Evolutionary conservation across 2,888 invertebrate species (phyloP).

Genomic region (Hyalella azteca): DNA sequence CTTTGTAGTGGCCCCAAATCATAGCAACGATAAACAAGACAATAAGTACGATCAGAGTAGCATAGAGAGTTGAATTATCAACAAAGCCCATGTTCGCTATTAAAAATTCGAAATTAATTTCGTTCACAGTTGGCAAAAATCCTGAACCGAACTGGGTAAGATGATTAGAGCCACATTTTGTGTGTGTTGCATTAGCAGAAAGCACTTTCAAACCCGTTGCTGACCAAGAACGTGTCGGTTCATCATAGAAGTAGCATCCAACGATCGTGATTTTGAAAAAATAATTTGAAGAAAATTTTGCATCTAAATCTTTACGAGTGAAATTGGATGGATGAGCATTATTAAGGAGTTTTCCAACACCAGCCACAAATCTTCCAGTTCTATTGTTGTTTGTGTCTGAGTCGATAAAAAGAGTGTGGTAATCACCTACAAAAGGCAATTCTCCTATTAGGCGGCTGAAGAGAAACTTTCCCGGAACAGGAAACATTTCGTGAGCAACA

Average conservation of each 20-base stretch:
- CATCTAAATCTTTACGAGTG: slow-evolving; percentile 32
- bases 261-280: slow-evolving; percentile 62
- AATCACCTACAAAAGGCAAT: slow-evolving; percentile 23
- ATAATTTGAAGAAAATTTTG: slow-evolving; percentile 60
- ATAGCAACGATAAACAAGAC: slow-evolving; percentile 63
- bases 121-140: slow-evolving; percentile 64
- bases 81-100: slow-evolving; percentile 64
- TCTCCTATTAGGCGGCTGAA: slow-evolving; percentile 23
- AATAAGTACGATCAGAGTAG: slow-evolving; percentile 63
- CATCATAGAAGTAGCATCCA: slow-evolving; percentile 63
- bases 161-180: slow-evolving; percentile 61
- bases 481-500: slow-evolving; percentile 43
- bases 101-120: slow-evolving; percentile 66
- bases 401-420: slow-evolving; percentile 40
- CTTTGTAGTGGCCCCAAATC: slow-evolving; percentile 63
- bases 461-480: slow-evolving; percentile 43
- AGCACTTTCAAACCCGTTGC: slow-evolving; percentile 59
- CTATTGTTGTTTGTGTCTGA: slow-evolving; percentile 41
- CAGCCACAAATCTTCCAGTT: slow-evolving; percentile 45
- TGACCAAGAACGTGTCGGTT: slow-evolving; percentile 60
- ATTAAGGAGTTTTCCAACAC: slow-evolving; percentile 28
- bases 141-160: slow-evolving; percentile 66
- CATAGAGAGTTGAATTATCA: slow-evolving; percentile 65
- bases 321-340: slow-evolving; percentile 9
- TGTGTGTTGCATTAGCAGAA: not conserved